These are phyloP conservation scores for Drosophila nigrodunni DNA, from an alignment of 1,140 invertebrate genomes.

Conservation along the genomic window DNA sequence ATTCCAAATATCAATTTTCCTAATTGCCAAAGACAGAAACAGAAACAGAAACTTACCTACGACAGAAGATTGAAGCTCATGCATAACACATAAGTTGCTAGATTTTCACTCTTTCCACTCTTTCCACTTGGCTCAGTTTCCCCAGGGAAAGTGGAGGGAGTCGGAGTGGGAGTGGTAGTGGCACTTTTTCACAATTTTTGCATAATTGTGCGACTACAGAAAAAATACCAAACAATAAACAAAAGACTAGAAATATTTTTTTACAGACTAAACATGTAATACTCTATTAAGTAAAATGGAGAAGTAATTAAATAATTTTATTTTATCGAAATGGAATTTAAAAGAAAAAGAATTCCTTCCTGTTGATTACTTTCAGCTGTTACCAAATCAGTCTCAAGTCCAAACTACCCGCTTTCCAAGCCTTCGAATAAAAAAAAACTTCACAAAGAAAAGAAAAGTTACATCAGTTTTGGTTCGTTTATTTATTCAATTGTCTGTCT, in stretches of 20 bases:
- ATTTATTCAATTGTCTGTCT: not conserved
- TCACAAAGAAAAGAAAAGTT: conserved; percentile 75
- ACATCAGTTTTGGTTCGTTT: conserved; percentile 55
- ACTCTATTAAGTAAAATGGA: too few relatives aligned
- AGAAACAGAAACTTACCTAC: conserved; percentile 7
- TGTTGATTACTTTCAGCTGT: too few relatives aligned
- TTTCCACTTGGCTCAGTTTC: conserved; percentile 58
- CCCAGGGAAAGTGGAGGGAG: not conserved
- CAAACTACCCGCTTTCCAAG: too few relatives aligned
- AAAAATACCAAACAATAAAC: conserved; percentile 38
- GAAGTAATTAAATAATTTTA: too few relatives aligned
- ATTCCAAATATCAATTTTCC: conserved; percentile 39
- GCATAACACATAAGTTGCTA: conserved; percentile 70
- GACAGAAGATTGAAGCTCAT: conserved; percentile 48
- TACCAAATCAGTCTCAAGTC: too few relatives aligned
- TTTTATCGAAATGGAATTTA: too few relatives aligned
- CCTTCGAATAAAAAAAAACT: too few relatives aligned
- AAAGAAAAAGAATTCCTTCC: too few relatives aligned
- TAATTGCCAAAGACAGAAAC: conserved; percentile 36
- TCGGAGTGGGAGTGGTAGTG: not conserved
- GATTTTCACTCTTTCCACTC: conserved; percentile 16
- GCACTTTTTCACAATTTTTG: conserved; percentile 51
- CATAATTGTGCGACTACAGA: conserved; percentile 59
- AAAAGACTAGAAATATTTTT: conserved; percentile 45
- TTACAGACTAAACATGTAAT: too few relatives aligned